Evolutionary conservation across 2,113 vertebrate genomes (phyloP).

Genomic region (Tachysurus fulvidraco): DNA sequence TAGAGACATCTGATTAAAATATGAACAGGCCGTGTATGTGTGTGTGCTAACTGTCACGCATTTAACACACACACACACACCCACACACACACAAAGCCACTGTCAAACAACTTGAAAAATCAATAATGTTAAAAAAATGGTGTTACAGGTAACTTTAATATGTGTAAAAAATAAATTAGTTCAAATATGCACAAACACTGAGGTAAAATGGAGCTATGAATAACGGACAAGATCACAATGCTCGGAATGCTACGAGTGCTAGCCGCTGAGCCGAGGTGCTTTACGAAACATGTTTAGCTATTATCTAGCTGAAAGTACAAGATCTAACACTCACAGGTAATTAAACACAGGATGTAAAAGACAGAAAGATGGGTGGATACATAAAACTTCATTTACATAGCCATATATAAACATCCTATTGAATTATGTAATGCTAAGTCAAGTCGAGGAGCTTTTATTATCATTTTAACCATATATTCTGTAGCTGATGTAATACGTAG

Average conservation of each 20-base stretch:
- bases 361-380: neutral
- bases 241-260: neutral
- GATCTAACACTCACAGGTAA: neutral
- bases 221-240: neutral
- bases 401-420: neutral
- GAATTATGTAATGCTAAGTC: neutral
- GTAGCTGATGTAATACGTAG: too few species aligned
- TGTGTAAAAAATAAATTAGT: neutral
- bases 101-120: neutral
- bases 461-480: too few species aligned
- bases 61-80: too few species aligned
- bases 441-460: too few species aligned
- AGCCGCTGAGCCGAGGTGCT: neutral
- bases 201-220: neutral
- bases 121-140: neutral
- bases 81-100: neutral
- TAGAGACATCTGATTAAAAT: slow-evolving; percentile 23
- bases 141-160: neutral
- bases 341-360: neutral
- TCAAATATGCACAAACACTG: neutral
- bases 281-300: neutral
- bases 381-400: neutral
- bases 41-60: neutral
- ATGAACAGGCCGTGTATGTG: slow-evolving; percentile 7
- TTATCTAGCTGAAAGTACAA: neutral